Percentiles rank a stretch among this genome's conserved stretches.
phyloP scores from a whole-genome alignment of 2,113 vertebrate species.

The Tychaedon coryphoeus region DNA sequence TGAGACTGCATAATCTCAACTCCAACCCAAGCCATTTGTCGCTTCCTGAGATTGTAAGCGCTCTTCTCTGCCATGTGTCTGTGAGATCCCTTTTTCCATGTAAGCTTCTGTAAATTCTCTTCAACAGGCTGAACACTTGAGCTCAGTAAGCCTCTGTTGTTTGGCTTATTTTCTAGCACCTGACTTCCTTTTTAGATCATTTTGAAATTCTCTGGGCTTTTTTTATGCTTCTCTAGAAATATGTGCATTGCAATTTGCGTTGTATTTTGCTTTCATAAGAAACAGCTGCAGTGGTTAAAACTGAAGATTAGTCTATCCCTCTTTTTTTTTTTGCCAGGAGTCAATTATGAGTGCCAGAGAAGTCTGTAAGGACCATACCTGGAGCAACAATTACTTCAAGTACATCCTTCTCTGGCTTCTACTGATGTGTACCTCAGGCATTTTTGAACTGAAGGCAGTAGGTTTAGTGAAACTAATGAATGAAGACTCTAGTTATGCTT shows the following conservation, averaged over 20 bases:
- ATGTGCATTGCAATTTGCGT: neutral
- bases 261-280: neutral
- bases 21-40: neutral
- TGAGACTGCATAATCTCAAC: neutral
- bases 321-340: neutral
- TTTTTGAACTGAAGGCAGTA: neutral
- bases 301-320: neutral
- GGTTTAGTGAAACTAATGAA: neutral
- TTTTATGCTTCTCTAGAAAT: neutral
- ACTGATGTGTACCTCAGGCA: neutral
- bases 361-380: neutral
- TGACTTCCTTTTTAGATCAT: neutral
- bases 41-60: neutral
- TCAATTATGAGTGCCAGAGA: neutral
- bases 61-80: neutral
- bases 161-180: neutral
- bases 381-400: accelerated
- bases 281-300: neutral
- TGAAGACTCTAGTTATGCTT: neutral
- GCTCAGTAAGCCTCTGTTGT: neutral
- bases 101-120: neutral
- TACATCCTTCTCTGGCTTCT: neutral
- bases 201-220: neutral
- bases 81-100: neutral
- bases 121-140: neutral